Base-by-base conservation (phyloP, 2,888 invertebrate genomes). In the Amphipyra berbera region DNA sequence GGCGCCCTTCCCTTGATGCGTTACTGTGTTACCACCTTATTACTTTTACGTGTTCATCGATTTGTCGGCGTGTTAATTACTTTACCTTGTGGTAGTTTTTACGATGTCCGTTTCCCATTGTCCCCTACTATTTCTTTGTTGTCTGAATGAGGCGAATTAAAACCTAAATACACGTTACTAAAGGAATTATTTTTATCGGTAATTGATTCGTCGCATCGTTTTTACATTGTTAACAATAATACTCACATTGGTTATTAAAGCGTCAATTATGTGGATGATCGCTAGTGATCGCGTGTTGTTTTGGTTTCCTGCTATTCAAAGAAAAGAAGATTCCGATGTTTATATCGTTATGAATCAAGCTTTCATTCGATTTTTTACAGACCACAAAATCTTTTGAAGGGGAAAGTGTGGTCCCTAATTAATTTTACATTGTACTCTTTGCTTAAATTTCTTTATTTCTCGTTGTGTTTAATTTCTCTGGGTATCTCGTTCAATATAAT, bases 1-100 rank as follows among this genome's bases (percentile, higher is more conserved):
- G 81, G 61, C 70, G 48, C 66, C 55, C 72, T 73, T 71, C 62
- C 68, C 66, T 74, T 78, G 62, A 82, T 74, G 81, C 76, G 70
- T 68, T 71, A 59, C 61, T 68, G 64, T 30, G 14, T 48, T 49
- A 55, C 62, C 62, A 44, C 48, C 55, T 68, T 53, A 56, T 55
- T 42, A 68, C 58, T 56, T 58, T 68, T 54, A 53, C 57, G 40
- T 66, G 54, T 61, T 60, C 44, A 53, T 60, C 37, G 57, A 59
- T 72, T 41, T 33, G 41, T 58, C 58, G 41, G 56, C 60, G 47
- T 46, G 45, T 58, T 74, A 61, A 68, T n/a, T 73, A 59, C 54
- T 44, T 38, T 57, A 52, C 53, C 41, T 48, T 35, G 49, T 63
- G 33, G 33, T 55, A 55, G 37, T 50, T 62, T 53, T 55, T 58